A percentile compares a stretch with the other conserved stretches of the same genome.
These are phyloP conservation scores for Venustaconcha ellipsiformis DNA, from an alignment of 1,140 invertebrate genomes.

Conservation along the genomic window DNA sequence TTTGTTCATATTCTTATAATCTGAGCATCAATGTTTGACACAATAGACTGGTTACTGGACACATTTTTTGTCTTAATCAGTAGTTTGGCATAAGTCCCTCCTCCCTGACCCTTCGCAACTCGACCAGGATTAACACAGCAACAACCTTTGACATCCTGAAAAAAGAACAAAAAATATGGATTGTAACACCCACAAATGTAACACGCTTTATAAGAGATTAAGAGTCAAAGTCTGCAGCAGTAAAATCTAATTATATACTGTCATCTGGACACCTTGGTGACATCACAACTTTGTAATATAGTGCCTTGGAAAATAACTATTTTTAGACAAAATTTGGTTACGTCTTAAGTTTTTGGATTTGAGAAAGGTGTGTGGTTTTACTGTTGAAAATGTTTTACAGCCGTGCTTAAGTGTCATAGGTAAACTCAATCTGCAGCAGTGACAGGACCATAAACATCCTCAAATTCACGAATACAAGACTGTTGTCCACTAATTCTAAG, in stretches of 20 bases:
- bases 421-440: too few relatives aligned
- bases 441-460: too few relatives aligned
- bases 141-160: constrained; percentile 80
- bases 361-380: too few relatives aligned
- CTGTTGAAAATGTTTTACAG: too few relatives aligned
- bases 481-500: too few relatives aligned
- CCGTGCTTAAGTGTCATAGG: too few relatives aligned
- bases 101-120: constrained; percentile 76
- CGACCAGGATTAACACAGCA: constrained; percentile 88
- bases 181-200: background rate
- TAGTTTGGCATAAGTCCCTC: constrained; percentile 74
- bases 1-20: too few relatives aligned
- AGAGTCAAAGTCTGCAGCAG: background rate
- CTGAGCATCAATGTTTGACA: constrained; percentile 2
- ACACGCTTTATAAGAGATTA: background rate
- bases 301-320: too few relatives aligned
- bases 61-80: constrained; percentile 34
- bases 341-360: too few relatives aligned
- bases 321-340: too few relatives aligned
- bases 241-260: constrained; percentile 3
- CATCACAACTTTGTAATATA: background rate
- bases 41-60: constrained; percentile 17
- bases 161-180: background rate
- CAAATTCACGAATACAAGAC: too few relatives aligned
- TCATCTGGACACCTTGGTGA: background rate